Percentiles rank a stretch among this genome's conserved stretches.
Evolutionary conservation across 2,113 vertebrate genomes (phyloP).

Genomic region (Dendropsophus ebraccatus): DNA sequence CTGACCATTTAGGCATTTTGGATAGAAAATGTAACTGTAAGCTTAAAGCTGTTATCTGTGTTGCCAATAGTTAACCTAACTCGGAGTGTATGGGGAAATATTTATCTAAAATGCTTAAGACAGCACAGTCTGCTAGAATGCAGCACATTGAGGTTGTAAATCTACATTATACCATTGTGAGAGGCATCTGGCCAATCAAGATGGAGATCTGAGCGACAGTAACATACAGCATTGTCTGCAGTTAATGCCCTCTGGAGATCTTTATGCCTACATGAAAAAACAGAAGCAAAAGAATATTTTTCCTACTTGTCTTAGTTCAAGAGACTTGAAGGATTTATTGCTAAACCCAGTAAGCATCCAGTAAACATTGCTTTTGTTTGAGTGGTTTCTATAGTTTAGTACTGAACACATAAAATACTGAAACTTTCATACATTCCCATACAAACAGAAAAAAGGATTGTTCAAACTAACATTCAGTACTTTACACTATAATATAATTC

Average conservation of each 20-base stretch:
- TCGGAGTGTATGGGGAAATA: conserved; percentile 42
- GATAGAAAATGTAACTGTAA: conserved; percentile 53
- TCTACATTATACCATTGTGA: conserved; percentile 53
- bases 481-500: not conserved
- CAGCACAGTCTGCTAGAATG: conserved; percentile 50
- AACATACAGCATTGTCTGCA: conserved; percentile 51
- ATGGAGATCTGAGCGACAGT: conserved; percentile 46
- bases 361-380: conserved; percentile 27
- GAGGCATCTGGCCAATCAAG: conserved; percentile 45
- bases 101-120: conserved; percentile 57
- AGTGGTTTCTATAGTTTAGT: conserved; percentile 44
- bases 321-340: conserved; percentile 48
- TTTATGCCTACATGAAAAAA: conserved; percentile 49
- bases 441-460: not conserved
- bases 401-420: conserved; percentile 1
- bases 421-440: not conserved
- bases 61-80: conserved; percentile 56
- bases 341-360: conserved; percentile 26
- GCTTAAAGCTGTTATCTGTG: conserved; percentile 57
- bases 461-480: not conserved
- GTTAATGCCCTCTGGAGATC: conserved; percentile 52
- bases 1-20: conserved; percentile 55
- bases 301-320: conserved; percentile 45
- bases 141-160: conserved; percentile 54
- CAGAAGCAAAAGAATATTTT: conserved; percentile 42